Conservation (phyloP, 1,140 invertebrate species). For the Psix sp. region DNA sequence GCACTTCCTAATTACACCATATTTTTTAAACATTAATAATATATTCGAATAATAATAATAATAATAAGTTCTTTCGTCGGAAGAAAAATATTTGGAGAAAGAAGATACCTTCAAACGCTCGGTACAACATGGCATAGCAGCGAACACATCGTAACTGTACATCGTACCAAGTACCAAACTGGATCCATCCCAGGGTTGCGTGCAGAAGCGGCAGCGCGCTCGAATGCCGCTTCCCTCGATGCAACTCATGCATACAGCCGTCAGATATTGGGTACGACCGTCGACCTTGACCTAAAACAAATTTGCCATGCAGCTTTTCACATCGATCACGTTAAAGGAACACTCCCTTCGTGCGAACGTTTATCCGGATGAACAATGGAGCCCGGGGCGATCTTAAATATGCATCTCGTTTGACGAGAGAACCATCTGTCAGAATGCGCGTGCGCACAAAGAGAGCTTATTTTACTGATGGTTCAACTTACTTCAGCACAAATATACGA, state of each 20-base stretch:
- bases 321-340: slow-evolving; percentile 19
- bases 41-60: too few relatives aligned
- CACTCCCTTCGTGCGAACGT: not conserved
- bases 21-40: too few relatives aligned
- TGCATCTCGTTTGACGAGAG: slow-evolving; percentile 21
- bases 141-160: slow-evolving; percentile 99
- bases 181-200: slow-evolving; percentile 93
- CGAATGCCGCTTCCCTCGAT: slow-evolving; percentile 87
- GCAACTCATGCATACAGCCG: slow-evolving; percentile 95
- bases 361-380: slow-evolving; percentile 12
- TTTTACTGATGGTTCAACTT: too few relatives aligned
- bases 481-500: slow-evolving; percentile 90
- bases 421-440: too few relatives aligned
- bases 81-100: too few relatives aligned
- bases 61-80: too few relatives aligned
- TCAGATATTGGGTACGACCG: slow-evolving; percentile 91
- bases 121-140: slow-evolving; percentile 95
- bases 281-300: slow-evolving; percentile 90
- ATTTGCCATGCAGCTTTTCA: slow-evolving; percentile 23
- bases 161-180: slow-evolving; percentile 95
- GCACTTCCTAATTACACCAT: too few relatives aligned
- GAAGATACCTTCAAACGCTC: slow-evolving; percentile 90
- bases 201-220: slow-evolving; percentile 85
- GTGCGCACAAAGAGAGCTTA: too few relatives aligned
- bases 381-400: not conserved